Evolutionary conservation across 2,113 vertebrate species (phyloP).

Genomic region (Tetrax tetrax): DNA sequence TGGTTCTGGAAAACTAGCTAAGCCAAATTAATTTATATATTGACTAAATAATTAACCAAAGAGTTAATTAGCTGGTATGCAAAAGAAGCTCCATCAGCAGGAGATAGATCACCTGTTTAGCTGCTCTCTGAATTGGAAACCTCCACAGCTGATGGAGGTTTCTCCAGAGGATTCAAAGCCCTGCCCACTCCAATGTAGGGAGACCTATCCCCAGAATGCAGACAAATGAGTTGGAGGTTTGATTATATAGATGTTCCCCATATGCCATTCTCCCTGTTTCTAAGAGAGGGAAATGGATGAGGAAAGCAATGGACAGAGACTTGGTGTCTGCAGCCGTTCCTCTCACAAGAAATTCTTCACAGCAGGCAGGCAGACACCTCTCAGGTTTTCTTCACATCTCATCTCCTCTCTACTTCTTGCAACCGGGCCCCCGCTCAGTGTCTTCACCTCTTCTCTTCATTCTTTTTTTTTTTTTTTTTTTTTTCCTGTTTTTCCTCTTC

Average conservation of each 20-base stretch:
- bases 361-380: too few species aligned
- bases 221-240: neutral
- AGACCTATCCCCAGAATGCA: neutral
- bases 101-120: neutral
- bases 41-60: neutral
- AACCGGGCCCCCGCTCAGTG: too few species aligned
- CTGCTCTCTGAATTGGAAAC: neutral
- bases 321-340: too few species aligned
- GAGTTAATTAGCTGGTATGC: neutral
- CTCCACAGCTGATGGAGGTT: neutral
- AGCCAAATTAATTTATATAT: neutral
- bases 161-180: neutral
- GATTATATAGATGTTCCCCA: too few species aligned
- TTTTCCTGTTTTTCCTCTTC: too few species aligned
- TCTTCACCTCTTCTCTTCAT: too few species aligned
- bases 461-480: too few species aligned
- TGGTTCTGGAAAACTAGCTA: neutral
- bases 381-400: too few species aligned
- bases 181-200: neutral
- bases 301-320: neutral
- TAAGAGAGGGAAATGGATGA: neutral
- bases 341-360: too few species aligned
- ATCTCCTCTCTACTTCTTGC: too few species aligned
- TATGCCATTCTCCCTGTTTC: rapidly evolving
- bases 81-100: neutral